Conservation (phyloP, 2,888 invertebrate species). For the Caradrina kadenii region DNA sequence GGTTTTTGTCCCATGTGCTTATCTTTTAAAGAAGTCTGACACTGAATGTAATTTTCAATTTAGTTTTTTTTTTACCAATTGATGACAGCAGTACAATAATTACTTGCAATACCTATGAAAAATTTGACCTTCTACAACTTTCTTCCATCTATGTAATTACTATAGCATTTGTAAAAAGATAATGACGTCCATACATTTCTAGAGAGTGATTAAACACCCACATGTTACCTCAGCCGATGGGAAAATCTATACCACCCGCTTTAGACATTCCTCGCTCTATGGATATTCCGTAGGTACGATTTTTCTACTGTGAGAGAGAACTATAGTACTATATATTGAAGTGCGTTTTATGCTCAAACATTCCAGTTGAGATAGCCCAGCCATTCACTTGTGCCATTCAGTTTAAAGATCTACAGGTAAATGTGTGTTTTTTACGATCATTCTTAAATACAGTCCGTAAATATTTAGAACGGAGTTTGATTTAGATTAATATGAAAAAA, state of each 20-base stretch:
- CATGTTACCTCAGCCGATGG: not conserved
- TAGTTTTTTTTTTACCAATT: too few relatives aligned
- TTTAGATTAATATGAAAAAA: not conserved
- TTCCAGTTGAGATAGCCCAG: constrained; percentile 40
- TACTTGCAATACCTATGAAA: too few relatives aligned
- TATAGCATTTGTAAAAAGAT: not conserved
- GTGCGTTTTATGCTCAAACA: constrained; percentile 36
- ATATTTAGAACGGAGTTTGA: not conserved
- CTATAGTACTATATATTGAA: constrained; percentile 56
- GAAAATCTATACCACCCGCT: not conserved
- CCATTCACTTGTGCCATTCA: constrained; percentile 38
- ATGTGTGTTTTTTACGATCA: constrained; percentile 14
- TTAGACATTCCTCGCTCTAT: constrained; percentile 37
- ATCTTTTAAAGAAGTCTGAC: too few relatives aligned
- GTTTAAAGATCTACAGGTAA: constrained; percentile 42
- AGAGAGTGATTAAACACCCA: not conserved
- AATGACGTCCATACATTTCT: not conserved
- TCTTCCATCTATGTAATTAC: too few relatives aligned
- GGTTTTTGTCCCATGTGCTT: too few relatives aligned
- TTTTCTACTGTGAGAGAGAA: constrained; percentile 9
- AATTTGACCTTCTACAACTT: too few relatives aligned
- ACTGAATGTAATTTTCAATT: too few relatives aligned
- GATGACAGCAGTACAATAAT: too few relatives aligned
- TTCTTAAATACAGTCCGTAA: not conserved
- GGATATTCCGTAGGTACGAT: constrained; percentile 26